Percentiles rank a stretch among this genome's conserved stretches.
phyloP scores from a whole-genome alignment of 2,113 vertebrate species.

The Myxocyprinus asiaticus region DNA sequence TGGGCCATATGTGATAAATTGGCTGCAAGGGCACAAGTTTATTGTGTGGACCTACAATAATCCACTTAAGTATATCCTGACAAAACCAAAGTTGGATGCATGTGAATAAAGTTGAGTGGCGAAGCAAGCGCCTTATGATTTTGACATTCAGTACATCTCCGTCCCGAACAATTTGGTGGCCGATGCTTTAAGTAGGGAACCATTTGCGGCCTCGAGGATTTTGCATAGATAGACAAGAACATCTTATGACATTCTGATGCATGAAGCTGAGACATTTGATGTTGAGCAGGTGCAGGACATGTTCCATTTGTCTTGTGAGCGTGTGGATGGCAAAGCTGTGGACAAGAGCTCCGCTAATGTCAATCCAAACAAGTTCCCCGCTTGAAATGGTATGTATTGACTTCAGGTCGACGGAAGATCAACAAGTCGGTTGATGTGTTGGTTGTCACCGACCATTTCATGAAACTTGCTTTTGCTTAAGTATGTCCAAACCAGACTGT shows the following conservation, averaged over 20 bases:
- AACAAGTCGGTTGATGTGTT: constrained; percentile 28
- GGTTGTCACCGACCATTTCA: constrained; percentile 22
- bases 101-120: constrained; percentile 28
- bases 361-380: constrained; percentile 13
- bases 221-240: constrained; percentile 21
- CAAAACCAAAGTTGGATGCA: constrained; percentile 35
- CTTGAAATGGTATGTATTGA: constrained; percentile 46
- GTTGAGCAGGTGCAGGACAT: constrained; percentile 14
- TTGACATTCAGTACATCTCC: constrained; percentile 34
- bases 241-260: constrained; percentile 30
- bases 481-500: constrained; percentile 32
- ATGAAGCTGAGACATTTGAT: constrained; percentile 20
- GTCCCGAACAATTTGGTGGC: constrained; percentile 28
- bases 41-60: constrained; percentile 7
- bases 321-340: not conserved
- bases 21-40: constrained; percentile 24
- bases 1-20: constrained; percentile 46
- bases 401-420: constrained; percentile 29
- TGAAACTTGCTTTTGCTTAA: constrained; percentile 13
- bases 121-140: constrained; percentile 4
- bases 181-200: constrained; percentile 20
- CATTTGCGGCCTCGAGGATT: constrained; percentile 14
- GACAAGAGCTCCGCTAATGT: constrained; percentile 34
- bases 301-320: constrained; percentile 13
- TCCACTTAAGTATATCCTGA: constrained; percentile 22